These are phyloP conservation scores for Drosophila subquinaria DNA, from an alignment of 2,888 invertebrate species.

Conservation along the genomic window DNA sequence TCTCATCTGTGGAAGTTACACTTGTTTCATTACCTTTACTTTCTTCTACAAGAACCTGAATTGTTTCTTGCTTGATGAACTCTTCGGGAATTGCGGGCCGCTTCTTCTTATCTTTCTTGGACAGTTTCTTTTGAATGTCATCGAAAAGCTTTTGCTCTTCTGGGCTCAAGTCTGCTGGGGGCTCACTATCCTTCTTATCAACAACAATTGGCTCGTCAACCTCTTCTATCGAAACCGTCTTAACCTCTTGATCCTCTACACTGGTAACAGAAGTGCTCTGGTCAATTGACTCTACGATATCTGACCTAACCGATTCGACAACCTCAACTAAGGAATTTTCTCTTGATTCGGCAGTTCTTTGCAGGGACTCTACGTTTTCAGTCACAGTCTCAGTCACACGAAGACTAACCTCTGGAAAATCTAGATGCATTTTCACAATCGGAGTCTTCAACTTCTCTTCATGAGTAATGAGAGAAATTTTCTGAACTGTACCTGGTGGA, in stretches of 20 bases:
- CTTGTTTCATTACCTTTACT: constrained; percentile 41
- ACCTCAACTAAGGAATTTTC: constrained; percentile 45
- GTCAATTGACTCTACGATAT: constrained; percentile 17
- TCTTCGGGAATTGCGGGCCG: constrained; percentile 84
- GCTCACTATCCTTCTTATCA: constrained; percentile 24
- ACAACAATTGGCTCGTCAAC: constrained; percentile 23
- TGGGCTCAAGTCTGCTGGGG: constrained; percentile 73
- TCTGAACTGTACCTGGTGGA: constrained; percentile 82
- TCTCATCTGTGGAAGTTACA: constrained; percentile 28
- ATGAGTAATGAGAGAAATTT: constrained; percentile 90
- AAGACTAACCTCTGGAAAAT: constrained; percentile 86
- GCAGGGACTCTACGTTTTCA: constrained; percentile 73
- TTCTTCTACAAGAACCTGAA: constrained; percentile 47
- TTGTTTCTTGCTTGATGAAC: constrained; percentile 74
- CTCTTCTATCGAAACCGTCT: constrained; percentile 22
- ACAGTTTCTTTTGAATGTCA: constrained; percentile 83
- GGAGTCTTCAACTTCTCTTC: constrained; percentile 90
- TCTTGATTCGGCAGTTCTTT: constrained; percentile 54
- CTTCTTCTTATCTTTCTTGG: constrained; percentile 85
- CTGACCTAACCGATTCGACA: constrained; percentile 29
- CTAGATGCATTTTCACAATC: constrained; percentile 88
- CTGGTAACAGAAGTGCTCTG: constrained; percentile 8
- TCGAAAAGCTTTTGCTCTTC: constrained; percentile 84
- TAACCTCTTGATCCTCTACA: constrained; percentile 1
- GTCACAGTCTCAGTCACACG: constrained; percentile 83